Base-by-base conservation (phyloP, 2,797 vertebrate genomes). In the Pseudochaenichthys georgianus region DNA sequence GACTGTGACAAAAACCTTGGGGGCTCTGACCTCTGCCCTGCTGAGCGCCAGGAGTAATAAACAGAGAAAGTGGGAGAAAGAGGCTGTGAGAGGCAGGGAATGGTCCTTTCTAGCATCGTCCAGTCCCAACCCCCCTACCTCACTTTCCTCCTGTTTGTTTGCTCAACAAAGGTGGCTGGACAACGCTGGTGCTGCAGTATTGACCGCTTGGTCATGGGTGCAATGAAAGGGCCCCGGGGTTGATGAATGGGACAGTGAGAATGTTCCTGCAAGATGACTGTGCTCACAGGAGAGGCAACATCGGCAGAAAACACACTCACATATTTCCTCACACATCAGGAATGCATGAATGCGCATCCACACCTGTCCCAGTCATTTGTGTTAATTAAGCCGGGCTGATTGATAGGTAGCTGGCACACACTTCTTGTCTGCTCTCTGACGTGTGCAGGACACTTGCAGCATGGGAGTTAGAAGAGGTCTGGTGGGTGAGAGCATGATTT, bases 91-190 rank as follows among this genome's bases (percentile, higher is more conserved):
- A 77, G 81, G 84, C 65, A 82, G 65, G 82, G 92, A 89, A 71
- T 81, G 72, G 88, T 77, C 87, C 73, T 82, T 96, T 96, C 95
- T 93, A 92, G 94, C 88, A 94, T 83, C 75, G 87, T 95, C 95
- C 93, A 86, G 74, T 80, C 79, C 60, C 64, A 60, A 48, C 34
- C 8, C 34, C 34, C 34, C 34, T 73, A 77, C 83, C 78, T 89
- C 87, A 73, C 90, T 87, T 88, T 92, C 88, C 84, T 86, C 87
- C 77, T 85, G 90, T 94, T 95, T 95, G 95, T 95, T 90, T 76
- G 68, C 34, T 57, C 34, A 41, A 95, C 95, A 95, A 95, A 93
- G 84, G 85, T 55, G 16, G 47, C 76, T 41, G 74, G 34, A 87
- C 86, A 89, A 80, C 64, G 83, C 88, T 88, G 89, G 84, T 85